Evolutionary conservation across 2,113 vertebrate species (phyloP).

Genomic region (Oreotragus oreotragus): DNA sequence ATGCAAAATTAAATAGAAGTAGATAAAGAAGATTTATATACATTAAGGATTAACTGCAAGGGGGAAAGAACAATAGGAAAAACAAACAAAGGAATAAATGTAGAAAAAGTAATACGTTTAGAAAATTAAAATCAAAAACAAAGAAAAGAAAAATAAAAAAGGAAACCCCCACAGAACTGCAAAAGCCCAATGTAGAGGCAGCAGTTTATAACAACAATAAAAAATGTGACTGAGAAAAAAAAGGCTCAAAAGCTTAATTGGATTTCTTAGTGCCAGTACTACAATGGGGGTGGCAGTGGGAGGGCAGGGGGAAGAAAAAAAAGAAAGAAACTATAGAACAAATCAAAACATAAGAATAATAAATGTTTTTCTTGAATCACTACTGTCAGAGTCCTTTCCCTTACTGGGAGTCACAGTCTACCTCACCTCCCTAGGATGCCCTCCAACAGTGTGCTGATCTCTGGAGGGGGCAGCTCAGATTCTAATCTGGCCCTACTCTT

Average conservation of each 20-base stretch:
- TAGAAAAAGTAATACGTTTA: background rate
- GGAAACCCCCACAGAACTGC: background rate
- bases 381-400: background rate
- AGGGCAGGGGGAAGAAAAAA: background rate
- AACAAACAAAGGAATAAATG: background rate
- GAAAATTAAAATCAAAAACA: background rate
- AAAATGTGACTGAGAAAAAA: background rate
- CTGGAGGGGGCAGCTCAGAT: background rate
- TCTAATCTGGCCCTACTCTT: background rate
- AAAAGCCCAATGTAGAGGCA: background rate
- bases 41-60: background rate
- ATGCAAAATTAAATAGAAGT: background rate
- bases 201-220: background rate
- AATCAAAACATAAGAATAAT: background rate
- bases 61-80: background rate
- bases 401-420: background rate
- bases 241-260: background rate
- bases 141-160: background rate
- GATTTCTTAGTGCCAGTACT: background rate
- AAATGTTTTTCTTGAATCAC: background rate
- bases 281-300: accelerated
- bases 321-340: background rate
- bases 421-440: background rate
- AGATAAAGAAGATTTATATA: background rate
- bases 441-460: background rate